phyloP scores from a whole-genome alignment of 2,888 invertebrate genomes.

The Acrocera orbiculus region DNA sequence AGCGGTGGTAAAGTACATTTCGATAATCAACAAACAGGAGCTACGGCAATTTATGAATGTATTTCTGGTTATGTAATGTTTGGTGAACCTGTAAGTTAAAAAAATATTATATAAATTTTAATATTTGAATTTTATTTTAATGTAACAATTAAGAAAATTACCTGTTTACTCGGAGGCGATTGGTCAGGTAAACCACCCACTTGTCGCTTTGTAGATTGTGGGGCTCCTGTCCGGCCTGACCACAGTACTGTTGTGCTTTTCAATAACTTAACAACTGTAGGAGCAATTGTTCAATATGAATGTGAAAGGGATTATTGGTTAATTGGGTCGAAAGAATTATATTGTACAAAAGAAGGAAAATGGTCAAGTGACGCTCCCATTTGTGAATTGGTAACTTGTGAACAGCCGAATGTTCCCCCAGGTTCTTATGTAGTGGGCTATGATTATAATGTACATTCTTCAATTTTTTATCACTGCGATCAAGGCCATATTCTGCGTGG shows the following conservation, averaged over 20 bases:
- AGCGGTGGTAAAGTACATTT: constrained; percentile 55
- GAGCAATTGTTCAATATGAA: constrained; percentile 58
- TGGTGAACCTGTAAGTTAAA: constrained; percentile 51
- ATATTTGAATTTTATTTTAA: constrained; percentile 3
- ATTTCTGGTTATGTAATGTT: constrained; percentile 69
- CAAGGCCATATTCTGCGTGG: constrained; percentile 65
- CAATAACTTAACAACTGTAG: constrained; percentile 67
- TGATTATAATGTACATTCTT: constrained; percentile 74
- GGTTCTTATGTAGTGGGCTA: constrained; percentile 79
- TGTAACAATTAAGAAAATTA: constrained; percentile 49
- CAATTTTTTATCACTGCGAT: constrained; percentile 76
- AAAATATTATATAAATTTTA: not conserved
- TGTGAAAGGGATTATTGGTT: constrained; percentile 75
- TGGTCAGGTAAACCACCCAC: constrained; percentile 67
- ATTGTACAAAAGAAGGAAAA: constrained; percentile 66
- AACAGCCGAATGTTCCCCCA: constrained; percentile 68
- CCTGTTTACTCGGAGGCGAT: constrained; percentile 69
- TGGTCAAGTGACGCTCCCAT: constrained; percentile 74
- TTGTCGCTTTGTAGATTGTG: constrained; percentile 76
- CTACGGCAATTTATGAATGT: constrained; percentile 63
- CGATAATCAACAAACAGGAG: constrained; percentile 60
- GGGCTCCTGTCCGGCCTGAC: constrained; percentile 60
- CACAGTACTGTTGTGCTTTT: constrained; percentile 53
- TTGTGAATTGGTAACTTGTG: constrained; percentile 76
- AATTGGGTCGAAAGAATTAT: constrained; percentile 46